Conservation (phyloP, 2,113 vertebrate species). For the Etheostoma spectabile region DNA sequence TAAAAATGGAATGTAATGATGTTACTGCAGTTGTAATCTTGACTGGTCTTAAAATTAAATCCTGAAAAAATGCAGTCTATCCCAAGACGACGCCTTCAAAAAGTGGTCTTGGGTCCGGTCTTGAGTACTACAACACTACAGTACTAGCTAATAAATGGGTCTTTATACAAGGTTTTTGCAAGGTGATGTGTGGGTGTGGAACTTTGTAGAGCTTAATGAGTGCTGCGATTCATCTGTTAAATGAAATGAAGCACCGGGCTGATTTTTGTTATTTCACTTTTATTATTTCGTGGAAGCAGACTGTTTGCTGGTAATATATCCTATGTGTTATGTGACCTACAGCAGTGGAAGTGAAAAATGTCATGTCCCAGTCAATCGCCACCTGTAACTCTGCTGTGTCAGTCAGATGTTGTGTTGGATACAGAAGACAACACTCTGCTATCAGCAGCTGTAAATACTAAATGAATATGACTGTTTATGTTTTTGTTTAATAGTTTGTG, state of each 20-base stretch:
- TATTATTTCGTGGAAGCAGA: background rate
- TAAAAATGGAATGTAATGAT: too few relatives aligned
- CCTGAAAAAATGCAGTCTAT: too few relatives aligned
- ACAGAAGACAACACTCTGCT: background rate
- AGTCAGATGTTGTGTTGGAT: background rate
- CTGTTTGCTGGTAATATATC: background rate
- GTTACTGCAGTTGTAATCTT: too few relatives aligned
- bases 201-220: background rate
- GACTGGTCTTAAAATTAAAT: too few relatives aligned
- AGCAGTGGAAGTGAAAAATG: background rate
- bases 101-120: too few relatives aligned
- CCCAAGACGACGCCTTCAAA: too few relatives aligned
- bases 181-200: background rate
- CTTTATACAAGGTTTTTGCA: conserved; percentile 17
- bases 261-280: conserved; percentile 27
- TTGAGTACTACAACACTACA: background rate
- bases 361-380: background rate
- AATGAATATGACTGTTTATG: conserved; percentile 14
- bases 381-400: conserved; percentile 15
- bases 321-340: background rate
- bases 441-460: conserved; percentile 25
- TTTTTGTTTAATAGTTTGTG: background rate
- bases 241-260: background rate
- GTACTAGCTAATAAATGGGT: background rate
- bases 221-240: background rate